Conservation (phyloP, 2,888 invertebrate genomes). For the Homarus gammarus region DNA sequence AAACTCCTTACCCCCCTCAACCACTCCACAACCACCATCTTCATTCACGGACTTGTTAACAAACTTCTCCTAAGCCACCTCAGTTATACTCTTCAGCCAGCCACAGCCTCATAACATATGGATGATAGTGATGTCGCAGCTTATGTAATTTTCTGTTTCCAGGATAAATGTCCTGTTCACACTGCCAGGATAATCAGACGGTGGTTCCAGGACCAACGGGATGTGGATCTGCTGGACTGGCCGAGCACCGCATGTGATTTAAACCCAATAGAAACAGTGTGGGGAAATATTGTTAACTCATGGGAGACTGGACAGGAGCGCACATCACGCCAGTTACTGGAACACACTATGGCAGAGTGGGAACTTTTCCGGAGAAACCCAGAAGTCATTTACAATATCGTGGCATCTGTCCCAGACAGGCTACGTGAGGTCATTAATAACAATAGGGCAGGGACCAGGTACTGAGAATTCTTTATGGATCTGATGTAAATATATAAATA, state of each 20-base stretch:
- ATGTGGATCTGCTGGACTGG: not conserved
- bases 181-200: not conserved
- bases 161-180: not conserved
- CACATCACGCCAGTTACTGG: not conserved
- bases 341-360: not conserved
- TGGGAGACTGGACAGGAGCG: not conserved
- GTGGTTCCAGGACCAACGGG: not conserved
- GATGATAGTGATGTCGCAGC: not conserved
- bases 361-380: not conserved
- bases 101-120: not conserved
- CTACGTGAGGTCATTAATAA: not conserved
- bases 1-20: no score
- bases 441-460: no score
- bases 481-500: no score
- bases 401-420: not conserved
- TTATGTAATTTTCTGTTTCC: not conserved
- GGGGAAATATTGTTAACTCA: not conserved
- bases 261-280: not conserved
- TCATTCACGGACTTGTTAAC: no score
- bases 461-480: no score
- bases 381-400: not conserved
- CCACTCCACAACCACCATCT: no score
- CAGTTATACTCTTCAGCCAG: not conserved
- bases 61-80: no score
- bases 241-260: not conserved